A percentile compares a stretch with the other conserved stretches of the same genome.
Conservation (phyloP, 2,113 vertebrate species). For the Ploceus nigricollis region DNA sequence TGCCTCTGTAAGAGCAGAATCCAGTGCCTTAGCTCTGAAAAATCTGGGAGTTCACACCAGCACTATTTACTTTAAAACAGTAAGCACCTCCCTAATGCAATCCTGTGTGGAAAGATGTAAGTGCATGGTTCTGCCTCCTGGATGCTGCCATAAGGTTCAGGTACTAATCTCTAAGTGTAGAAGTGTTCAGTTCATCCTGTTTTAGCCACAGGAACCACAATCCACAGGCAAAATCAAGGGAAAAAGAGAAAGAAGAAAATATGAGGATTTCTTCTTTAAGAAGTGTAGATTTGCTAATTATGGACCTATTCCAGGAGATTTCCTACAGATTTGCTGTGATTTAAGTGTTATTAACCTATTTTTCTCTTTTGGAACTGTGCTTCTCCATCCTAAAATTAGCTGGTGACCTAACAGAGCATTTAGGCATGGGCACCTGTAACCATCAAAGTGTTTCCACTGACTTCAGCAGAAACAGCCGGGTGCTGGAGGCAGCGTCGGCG, state of each 20-base stretch:
- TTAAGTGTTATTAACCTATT: background rate
- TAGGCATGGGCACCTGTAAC: background rate
- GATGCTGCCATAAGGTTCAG: background rate
- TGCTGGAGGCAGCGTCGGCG: background rate
- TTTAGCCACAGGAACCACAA: background rate
- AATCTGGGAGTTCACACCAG: background rate
- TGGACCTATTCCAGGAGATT: background rate
- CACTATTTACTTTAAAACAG: background rate
- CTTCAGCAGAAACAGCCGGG: background rate
- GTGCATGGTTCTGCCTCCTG: background rate
- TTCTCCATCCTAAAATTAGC: background rate
- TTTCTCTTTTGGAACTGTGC: background rate
- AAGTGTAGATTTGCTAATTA: background rate
- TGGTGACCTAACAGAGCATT: background rate
- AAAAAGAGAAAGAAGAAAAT: background rate
- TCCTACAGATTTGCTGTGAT: background rate
- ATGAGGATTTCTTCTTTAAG: background rate
- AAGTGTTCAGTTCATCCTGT: background rate
- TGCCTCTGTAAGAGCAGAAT: background rate
- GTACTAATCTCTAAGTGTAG: background rate
- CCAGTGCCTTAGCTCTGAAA: background rate
- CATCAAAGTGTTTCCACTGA: background rate
- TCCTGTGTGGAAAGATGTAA: background rate
- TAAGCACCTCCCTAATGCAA: background rate
- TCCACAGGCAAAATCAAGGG: background rate